phyloP scores from a whole-genome alignment of 2,797 vertebrate genomes.

The Austrolebias charrua region DNA sequence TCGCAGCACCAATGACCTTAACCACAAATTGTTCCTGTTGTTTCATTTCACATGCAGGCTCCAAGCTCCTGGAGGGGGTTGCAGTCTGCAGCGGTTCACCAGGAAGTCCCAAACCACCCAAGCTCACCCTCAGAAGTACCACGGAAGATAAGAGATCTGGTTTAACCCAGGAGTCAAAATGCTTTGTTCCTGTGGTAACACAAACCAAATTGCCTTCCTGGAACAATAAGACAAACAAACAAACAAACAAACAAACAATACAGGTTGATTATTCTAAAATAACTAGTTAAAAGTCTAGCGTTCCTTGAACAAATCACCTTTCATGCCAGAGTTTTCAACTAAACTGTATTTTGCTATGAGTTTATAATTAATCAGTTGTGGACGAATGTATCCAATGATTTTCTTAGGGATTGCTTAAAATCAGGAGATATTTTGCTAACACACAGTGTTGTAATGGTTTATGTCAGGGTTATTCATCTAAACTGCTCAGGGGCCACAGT shows the following conservation, averaged over 20 bases:
- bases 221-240: conserved; percentile 36
- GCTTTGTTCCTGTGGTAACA: conserved; percentile 68
- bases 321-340: no score
- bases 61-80: conserved; percentile 44
- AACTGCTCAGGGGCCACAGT: no score
- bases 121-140: conserved; percentile 30
- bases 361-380: no score
- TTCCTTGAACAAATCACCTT: background rate
- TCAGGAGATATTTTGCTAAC: no score
- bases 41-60: conserved; percentile 46
- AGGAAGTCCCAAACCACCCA: conserved; percentile 51
- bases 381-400: no score
- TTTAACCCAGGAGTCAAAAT: conserved; percentile 56
- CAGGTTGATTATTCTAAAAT: conserved; percentile 51
- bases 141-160: conserved; percentile 33
- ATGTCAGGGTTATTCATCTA: no score
- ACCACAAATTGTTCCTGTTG: conserved; percentile 44
- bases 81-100: conserved; percentile 30
- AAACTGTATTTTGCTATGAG: no score
- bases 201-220: conserved; percentile 52
- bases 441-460: no score
- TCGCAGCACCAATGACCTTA: conserved; percentile 21
- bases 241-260: no score
- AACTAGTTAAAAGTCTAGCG: conserved; percentile 51
- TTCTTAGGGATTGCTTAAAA: no score